Evolutionary conservation across 1,140 invertebrate species (phyloP).

Genomic region (Neomicropteryx cornuta): DNA sequence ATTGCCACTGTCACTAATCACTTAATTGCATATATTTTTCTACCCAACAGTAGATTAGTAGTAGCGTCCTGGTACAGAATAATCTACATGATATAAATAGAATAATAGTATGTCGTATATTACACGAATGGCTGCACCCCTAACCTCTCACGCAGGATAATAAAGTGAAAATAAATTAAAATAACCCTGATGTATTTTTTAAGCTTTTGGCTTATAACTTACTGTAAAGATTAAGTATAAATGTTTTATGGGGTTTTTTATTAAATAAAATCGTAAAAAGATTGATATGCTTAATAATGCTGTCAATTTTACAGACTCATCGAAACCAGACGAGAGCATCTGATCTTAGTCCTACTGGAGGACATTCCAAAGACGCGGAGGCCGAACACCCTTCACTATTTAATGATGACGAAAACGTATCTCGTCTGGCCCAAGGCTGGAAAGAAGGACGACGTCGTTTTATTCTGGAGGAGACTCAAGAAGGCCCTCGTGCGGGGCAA

Average conservation of each 20-base stretch:
- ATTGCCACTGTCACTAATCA: too few species aligned
- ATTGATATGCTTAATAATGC: not conserved
- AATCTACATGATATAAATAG: too few species aligned
- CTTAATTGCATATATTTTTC: too few species aligned
- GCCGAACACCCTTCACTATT: conserved; percentile 46
- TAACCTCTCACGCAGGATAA: too few species aligned
- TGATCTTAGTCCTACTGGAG: conserved; percentile 48
- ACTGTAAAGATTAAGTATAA: too few species aligned
- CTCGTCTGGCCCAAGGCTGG: conserved; percentile 44
- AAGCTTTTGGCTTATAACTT: too few species aligned
- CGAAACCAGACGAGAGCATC: conserved; percentile 45
- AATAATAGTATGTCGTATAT: too few species aligned
- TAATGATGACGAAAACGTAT: conserved; percentile 53
- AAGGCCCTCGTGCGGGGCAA: conserved; percentile 25
- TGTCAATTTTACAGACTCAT: conserved; percentile 31
- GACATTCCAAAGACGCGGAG: conserved; percentile 44
- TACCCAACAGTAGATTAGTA: too few species aligned
- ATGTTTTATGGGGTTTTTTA: too few species aligned
- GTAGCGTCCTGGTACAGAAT: too few species aligned
- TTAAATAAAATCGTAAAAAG: too few species aligned
- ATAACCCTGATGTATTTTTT: not conserved
- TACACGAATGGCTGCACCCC: too few species aligned
- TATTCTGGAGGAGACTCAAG: conserved; percentile 34
- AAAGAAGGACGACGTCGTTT: conserved; percentile 24
- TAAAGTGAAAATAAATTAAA: not conserved